Evolutionary conservation across 2,888 invertebrate species (phyloP), one percentile per base, ranked within the genome.

Genomic region (Leptinotarsa tumamoca): DNA sequence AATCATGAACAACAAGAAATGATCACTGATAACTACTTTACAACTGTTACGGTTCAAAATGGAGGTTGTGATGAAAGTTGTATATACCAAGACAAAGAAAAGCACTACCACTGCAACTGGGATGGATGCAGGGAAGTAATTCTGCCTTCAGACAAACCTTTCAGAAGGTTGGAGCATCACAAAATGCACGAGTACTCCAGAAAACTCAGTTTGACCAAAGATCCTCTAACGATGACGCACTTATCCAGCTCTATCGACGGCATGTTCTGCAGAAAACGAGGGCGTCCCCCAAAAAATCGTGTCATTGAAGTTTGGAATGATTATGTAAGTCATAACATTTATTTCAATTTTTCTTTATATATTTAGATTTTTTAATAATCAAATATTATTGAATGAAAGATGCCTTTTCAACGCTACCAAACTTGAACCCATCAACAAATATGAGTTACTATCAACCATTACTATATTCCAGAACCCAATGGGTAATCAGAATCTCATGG

Each of bases 211-310:
- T 80, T 89, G 68, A 89, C 89, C 50, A 89, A 89, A 81, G 89
- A 89, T 78, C 89, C 89, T 1, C 79, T 89, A 71, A 90, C 90
- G 2, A 88, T 90, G 85, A 91, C 90, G 1, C 91, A 92, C 82
- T 83, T 91, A 50, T 92, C 93, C 5, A 95, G 94, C 78, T 94
- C 95, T 52, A 92, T 96, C 81, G 97, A 97, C 87, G 96, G 96
- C 71, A 95, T 97, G 93, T 97, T 97, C 86, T 94, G 96, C 87
- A 92, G 97, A 77, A 97, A 98, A 85, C 91, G 98, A 50, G 98
- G 98, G 66, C 91, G 98, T 78, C 98, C 98, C n/a, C 98, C 98
- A 17, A 98, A 98, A 90, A 98, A 98, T 87, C 92, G 97, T 0
- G 94, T 97, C 17, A 96, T 97, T 58, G 96, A 97, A 91, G 95